These are phyloP conservation scores for Phaethornis superciliosus DNA, from an alignment of 2,113 vertebrate genomes.

Conservation along the genomic window DNA sequence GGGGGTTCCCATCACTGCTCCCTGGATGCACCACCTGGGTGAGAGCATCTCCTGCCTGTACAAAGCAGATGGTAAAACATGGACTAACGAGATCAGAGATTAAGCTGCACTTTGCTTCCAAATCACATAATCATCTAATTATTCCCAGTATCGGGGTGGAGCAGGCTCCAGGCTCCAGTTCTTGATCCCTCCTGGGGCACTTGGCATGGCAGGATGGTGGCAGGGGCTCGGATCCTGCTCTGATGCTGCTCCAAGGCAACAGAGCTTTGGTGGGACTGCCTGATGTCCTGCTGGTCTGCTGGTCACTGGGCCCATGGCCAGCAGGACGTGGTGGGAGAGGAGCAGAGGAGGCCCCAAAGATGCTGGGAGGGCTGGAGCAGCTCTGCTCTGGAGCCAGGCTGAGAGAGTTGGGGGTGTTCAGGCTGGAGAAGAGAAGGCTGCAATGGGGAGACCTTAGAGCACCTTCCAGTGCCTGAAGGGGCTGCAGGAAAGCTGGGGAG, in stretches of 20 bases:
- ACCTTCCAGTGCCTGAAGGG: too few species aligned
- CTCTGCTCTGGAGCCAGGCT: too few species aligned
- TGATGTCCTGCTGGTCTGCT: background rate
- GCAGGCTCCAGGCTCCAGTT: background rate
- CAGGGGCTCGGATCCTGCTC: background rate
- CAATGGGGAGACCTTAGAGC: too few species aligned
- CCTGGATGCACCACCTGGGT: rapidly evolving
- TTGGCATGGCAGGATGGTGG: background rate
- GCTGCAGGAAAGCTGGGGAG: too few species aligned
- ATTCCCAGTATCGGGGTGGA: background rate
- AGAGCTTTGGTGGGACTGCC: background rate
- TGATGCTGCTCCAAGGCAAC: rapidly evolving
- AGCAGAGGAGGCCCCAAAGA: too few species aligned
- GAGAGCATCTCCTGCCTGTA: background rate
- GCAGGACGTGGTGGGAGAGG: background rate
- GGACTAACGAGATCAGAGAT: constrained; percentile 58
- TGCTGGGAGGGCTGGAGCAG: too few species aligned
- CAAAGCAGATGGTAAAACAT: constrained; percentile 52
- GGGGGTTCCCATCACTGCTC: background rate
- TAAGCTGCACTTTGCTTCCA: constrained; percentile 55
- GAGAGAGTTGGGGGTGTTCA: too few species aligned
- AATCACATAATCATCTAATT: constrained; percentile 38
- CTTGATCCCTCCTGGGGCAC: background rate
- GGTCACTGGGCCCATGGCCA: rapidly evolving
- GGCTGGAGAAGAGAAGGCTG: too few species aligned